Evolutionary conservation across 2,888 invertebrate genomes (phyloP), one percentile per base, ranked within the genome.

Genomic region (Campopleginae sp.): DNA sequence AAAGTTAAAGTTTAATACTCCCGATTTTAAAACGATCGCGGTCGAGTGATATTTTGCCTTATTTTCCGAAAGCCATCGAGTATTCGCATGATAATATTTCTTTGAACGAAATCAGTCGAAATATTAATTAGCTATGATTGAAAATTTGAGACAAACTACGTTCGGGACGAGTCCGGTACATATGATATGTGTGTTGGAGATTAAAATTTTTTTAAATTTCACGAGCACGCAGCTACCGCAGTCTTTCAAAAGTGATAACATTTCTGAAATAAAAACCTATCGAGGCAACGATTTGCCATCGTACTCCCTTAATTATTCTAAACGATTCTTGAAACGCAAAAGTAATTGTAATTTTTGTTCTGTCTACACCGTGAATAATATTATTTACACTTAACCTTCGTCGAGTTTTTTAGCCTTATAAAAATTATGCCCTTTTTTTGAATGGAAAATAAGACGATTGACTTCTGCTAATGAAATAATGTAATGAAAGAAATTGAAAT

Each of bases 361-460:
- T 71, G 58, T 23, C 19, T 31, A 68, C 33, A 38, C 6, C 33
- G 17, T n/a, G 3, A 31, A 14, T 27, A 44, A 61, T 17, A n/a
- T 31, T 61, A 75, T 75, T 75, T 63, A 63, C 46, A 63, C 19
- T 23, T 58, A 58, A 31, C 33, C 7, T 17, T 7, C 19, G 33
- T 3, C 27, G 27, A 23, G 23, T 68, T 68, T 19, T 31, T n/a
- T n/a, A 23, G 14, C 33, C 27, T 77, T n/a, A 54, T 66, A 66
- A 66, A 66, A 77, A 51, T 66, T 17, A 54, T 12, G 58, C 75
- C 14, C 10, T 23, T 74, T 42, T 12, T 38, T 19, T 0, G 19
- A 10, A 19, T 42, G 8, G 17, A 31, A 70, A 70, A 68, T 27
- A 8, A 27, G 17, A 58, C 38, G n/a, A 31, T 61, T 44, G 23